phyloP scores from a whole-genome alignment of 2,797 vertebrate species.

The Sebastes reedi region DNA sequence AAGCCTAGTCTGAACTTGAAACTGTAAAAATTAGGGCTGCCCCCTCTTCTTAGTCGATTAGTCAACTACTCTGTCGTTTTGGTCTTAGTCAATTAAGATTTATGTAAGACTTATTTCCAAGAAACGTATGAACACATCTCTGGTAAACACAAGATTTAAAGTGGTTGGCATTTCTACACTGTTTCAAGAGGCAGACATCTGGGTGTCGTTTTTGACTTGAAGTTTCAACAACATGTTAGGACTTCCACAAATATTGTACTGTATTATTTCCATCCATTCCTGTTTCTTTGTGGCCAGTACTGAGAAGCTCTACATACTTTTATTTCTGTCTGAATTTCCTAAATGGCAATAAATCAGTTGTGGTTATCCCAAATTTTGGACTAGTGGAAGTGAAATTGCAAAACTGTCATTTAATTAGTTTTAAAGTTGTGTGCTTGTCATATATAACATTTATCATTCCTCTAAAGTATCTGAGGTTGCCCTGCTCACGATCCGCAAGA shows the following conservation, averaged over 20 bases:
- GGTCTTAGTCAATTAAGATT: too few relatives aligned
- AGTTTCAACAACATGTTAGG: background rate
- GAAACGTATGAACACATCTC: too few relatives aligned
- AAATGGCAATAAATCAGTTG: background rate
- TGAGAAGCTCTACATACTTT: background rate
- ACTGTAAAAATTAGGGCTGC: background rate
- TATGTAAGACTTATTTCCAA: too few relatives aligned
- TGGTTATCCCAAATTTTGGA: background rate
- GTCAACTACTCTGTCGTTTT: too few relatives aligned
- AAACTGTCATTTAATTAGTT: background rate
- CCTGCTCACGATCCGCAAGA: background rate
- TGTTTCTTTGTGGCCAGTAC: background rate
- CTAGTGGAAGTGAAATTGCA: background rate
- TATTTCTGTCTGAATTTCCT: background rate
- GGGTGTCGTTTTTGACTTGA: too few relatives aligned
- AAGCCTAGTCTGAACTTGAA: background rate
- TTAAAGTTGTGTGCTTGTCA: background rate
- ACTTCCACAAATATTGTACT: background rate
- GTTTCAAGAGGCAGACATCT: background rate
- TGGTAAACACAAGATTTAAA: too few relatives aligned
- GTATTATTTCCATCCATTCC: background rate
- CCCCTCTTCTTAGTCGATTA: too few relatives aligned
- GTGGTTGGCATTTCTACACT: background rate
- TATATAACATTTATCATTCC: background rate
- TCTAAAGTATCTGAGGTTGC: background rate